Evolutionary conservation across 2,113 vertebrate genomes (phyloP).

Genomic region (Condylura cristata): DNA sequence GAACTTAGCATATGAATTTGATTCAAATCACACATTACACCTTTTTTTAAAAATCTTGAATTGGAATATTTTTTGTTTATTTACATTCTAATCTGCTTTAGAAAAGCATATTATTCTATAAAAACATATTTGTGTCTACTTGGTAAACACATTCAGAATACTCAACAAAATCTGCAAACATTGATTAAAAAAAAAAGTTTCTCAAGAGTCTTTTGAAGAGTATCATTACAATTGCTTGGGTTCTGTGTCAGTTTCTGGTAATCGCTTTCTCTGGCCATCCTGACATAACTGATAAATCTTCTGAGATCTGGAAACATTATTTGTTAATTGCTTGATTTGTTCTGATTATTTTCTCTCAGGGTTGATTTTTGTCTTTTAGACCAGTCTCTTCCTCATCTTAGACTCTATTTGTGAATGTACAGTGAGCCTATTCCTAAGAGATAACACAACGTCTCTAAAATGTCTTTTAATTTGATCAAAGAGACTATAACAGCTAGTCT

Average conservation of each 20-base stretch:
- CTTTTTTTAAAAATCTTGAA: neutral
- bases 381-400: constrained; percentile 55
- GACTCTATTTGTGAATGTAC: constrained; percentile 36
- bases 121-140: constrained; percentile 15
- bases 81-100: neutral
- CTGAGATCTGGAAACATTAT: constrained; percentile 64
- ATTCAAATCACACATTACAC: neutral
- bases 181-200: neutral
- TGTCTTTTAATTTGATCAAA: constrained; percentile 17
- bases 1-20: neutral
- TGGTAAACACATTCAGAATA: neutral
- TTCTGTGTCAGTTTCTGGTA: constrained; percentile 43
- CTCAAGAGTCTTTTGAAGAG: neutral
- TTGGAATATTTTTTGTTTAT: neutral
- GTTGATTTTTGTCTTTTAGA: constrained; percentile 64
- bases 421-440: constrained; percentile 36
- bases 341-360: constrained; percentile 73
- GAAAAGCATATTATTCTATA: constrained; percentile 46
- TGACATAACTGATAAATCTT: constrained; percentile 64
- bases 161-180: neutral
- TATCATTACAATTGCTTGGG: constrained; percentile 8
- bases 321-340: constrained; percentile 73
- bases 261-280: constrained; percentile 57
- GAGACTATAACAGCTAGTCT: neutral
- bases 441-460: neutral